These are phyloP conservation scores for Dendrolimus houi DNA, from an alignment of 2,888 invertebrate genomes.

Conservation along the genomic window DNA sequence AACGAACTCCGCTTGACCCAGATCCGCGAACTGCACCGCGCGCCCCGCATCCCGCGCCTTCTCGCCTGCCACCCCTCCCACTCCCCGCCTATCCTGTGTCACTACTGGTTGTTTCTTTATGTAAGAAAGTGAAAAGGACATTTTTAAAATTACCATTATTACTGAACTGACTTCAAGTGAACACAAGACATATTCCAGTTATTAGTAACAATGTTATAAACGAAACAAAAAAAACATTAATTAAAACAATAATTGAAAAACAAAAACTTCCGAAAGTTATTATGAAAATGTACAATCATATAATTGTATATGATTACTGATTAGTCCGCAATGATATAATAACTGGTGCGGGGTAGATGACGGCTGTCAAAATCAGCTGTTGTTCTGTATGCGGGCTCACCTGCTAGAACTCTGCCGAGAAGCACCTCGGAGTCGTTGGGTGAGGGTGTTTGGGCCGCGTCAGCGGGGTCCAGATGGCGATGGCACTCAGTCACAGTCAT, in stretches of 20 bases:
- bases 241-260: no score
- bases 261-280: no score
- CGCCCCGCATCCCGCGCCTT: slow-evolving; percentile 21
- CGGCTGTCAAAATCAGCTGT: slow-evolving; percentile 42
- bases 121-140: slow-evolving; percentile 68
- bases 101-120: slow-evolving; percentile 15
- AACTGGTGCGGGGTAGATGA: slow-evolving; percentile 11
- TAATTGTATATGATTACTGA: background rate
- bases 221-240: no score
- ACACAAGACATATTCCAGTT: no score
- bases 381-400: slow-evolving; percentile 41
- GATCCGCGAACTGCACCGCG: slow-evolving; percentile 41
- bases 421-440: slow-evolving; percentile 57
- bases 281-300: background rate
- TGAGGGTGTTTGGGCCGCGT: slow-evolving; percentile 27
- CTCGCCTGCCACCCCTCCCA: slow-evolving; percentile 11
- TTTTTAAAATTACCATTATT: slow-evolving; percentile 26
- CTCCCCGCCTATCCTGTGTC: slow-evolving; percentile 6
- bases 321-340: slow-evolving; percentile 5
- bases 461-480: slow-evolving; percentile 33
- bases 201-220: no score
- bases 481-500: slow-evolving; percentile 71
- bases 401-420: slow-evolving; percentile 67
- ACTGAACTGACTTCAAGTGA: slow-evolving; percentile 8
- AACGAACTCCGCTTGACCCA: slow-evolving; percentile 75